Percentiles rank a stretch among this genome's conserved stretches.
These are phyloP conservation scores for Drosophila diplacantha DNA, from an alignment of 2,888 invertebrate species.

Conservation along the genomic window DNA sequence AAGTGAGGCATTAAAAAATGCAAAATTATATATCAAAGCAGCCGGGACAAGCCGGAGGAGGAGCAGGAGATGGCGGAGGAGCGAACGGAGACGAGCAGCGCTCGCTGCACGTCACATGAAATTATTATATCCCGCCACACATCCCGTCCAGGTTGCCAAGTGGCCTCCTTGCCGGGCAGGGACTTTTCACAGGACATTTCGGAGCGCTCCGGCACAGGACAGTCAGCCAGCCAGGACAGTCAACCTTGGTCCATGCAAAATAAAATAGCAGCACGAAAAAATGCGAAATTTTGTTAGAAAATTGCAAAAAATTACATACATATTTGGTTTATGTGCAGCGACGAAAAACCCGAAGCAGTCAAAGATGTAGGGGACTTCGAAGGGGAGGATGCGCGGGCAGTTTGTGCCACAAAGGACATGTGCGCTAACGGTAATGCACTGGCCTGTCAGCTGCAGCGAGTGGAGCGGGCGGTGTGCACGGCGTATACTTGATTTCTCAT, in stretches of 20 bases:
- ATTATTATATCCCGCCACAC: constrained; percentile 65
- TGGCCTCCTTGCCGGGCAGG: constrained; percentile 33
- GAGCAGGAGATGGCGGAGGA: constrained; percentile 23
- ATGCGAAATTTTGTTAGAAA: constrained; percentile 67
- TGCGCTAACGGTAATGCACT: constrained; percentile 58
- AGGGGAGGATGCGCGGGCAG: background rate
- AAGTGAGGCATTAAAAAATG: constrained; percentile 72
- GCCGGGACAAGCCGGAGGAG: constrained; percentile 25
- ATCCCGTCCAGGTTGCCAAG: constrained; percentile 49
- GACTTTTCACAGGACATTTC: constrained; percentile 24
- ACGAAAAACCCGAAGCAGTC: constrained; percentile 16
- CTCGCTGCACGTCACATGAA: constrained; percentile 67
- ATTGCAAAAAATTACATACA: constrained; percentile 71
- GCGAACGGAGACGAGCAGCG: constrained; percentile 47
- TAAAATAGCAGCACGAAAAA: constrained; percentile 59
- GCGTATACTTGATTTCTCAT: constrained; percentile 57
- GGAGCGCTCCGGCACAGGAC: constrained; percentile 24
- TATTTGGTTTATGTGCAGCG: constrained; percentile 59
- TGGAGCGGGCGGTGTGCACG: constrained; percentile 11
- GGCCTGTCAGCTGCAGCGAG: constrained; percentile 29
- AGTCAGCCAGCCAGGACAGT: constrained; percentile 13
- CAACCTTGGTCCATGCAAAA: constrained; percentile 56
- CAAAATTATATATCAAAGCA: constrained; percentile 73
- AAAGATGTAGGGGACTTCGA: constrained; percentile 10
- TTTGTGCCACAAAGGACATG: constrained; percentile 43